Evolutionary conservation across 2,113 vertebrate species (phyloP), one percentile per base, ranked within the genome.

Genomic region (Porphyrio hochstetteri): DNA sequence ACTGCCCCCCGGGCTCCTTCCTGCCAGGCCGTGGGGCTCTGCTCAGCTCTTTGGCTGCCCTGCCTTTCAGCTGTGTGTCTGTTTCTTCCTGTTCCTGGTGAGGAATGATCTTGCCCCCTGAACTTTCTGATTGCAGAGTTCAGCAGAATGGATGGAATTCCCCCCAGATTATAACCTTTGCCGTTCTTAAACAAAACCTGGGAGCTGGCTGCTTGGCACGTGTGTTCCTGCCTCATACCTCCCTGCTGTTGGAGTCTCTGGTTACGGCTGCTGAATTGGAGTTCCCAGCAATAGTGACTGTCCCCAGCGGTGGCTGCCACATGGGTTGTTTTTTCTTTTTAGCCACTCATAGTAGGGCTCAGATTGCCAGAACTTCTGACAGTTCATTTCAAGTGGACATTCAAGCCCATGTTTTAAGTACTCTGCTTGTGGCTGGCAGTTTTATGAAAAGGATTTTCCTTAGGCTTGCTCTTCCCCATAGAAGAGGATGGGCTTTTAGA

Each of bases 21-120:
- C 36, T 90, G 70, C 79, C 46, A 28, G 72, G 36, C 67, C 27
- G 6, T 46, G 0, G 1, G 71, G 40, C n/a, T 80, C 60, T 87
- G 60, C 56, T 93, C 81, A 82, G 48, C 38, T 91, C 84, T 71
- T 79, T 94, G 91, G 69, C 86, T 65, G 3, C 81, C 67, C 14
- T 69, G 57, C 35, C 65, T 76, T 88, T 89, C 91, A 91, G 92
- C 86, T 90, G 75, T 67, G 55, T 38, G 44, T 78, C 84, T 93
- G 29, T 67, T 94, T 95, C 63, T 93, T 94, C 61, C 56, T 88
- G 38, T 83, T 92, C 27, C 64, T 90, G 46, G 17, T 81, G 87
- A 71, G 87, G 63, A 92, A 50, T 65, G 36, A 48, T 92, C 64
- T 92, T 85, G 11, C 68, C 69, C 83, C 79, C 50, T 79, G 79